Base-by-base conservation (phyloP, 2,113 vertebrate genomes). In the Ifrita kowaldi region DNA sequence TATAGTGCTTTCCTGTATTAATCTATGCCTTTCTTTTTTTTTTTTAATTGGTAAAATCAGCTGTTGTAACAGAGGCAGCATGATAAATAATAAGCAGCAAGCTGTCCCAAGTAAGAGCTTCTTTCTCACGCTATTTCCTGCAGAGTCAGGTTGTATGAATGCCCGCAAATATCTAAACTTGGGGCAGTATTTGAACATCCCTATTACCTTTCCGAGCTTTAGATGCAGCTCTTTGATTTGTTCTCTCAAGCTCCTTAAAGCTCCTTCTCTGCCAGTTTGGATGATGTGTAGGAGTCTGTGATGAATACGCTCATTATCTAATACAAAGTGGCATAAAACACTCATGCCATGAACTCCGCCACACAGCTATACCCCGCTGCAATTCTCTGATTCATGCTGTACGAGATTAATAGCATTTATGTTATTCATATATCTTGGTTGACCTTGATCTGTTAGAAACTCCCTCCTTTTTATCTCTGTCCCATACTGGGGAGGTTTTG, bases 261-360 rank as follows among this genome's bases (percentile, higher is more conserved):
- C 94, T 97, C 89, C 97, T 95, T 98, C 97, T 95, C 64, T 96
- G 94, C 96, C 93, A 97, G 95, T 96, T 93, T 96, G 96, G 97
- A 95, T 97, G 95, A 97, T 96, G 96, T 97, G 97, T 97, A 97
- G 97, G 96, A 97, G 93, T 96, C 96, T 93, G 87, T 94, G 97
- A 98, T 98, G 98, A 98, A 98, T 98, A 97, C 92, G 32, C 94
- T 98, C 96, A 98, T 98, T 97, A 98, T 98, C 96, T 97, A 97
- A 98, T 97, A 97, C 96, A 97, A 97, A 98, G 97, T 97, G 96
- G 97, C 97, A 98, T 96, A 97, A 98, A 97, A 98, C 97, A 92
- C 96, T 96, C 97, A 96, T 97, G 95, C 96, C 97, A 96, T 37
- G 93, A 97, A 97, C 97, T 93, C 97, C 12, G 84, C 97, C 97